Percentiles rank a stretch among this genome's conserved stretches.
Conservation (phyloP, 1,140 invertebrate genomes). For the Schlechtendalia chinensis region DNA sequence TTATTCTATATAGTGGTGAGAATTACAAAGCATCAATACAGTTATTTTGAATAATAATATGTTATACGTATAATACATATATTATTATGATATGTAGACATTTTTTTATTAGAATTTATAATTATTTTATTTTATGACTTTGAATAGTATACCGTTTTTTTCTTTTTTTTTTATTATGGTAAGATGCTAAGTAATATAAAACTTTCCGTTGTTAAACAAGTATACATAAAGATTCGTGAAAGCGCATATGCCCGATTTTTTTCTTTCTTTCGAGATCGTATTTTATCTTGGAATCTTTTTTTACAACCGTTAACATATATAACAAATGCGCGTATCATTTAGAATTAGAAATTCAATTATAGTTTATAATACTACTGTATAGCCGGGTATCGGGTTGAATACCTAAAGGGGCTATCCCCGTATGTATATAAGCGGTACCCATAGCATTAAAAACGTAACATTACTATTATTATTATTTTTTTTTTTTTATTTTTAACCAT, state of each 20-base stretch:
- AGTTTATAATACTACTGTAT: neutral
- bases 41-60: too few species aligned
- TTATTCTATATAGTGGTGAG: too few species aligned
- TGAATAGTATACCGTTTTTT: too few species aligned
- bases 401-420: neutral
- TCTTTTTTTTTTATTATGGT: neutral
- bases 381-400: neutral
- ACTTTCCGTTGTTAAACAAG: conserved; percentile 29
- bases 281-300: neutral
- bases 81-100: too few species aligned
- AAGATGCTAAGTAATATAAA: neutral
- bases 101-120: too few species aligned
- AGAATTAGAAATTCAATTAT: neutral
- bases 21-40: too few species aligned
- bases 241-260: neutral
- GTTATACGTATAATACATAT: too few species aligned
- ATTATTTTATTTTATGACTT: too few species aligned
- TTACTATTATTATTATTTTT: too few species aligned
- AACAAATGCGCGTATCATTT: neutral
- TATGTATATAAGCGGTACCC: neutral
- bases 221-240: neutral
- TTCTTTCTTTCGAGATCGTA: neutral
- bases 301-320: neutral
- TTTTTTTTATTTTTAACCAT: too few species aligned
- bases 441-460: too few species aligned